Conservation (phyloP, 1,140 invertebrate species). For the Ceratina japonica region DNA sequence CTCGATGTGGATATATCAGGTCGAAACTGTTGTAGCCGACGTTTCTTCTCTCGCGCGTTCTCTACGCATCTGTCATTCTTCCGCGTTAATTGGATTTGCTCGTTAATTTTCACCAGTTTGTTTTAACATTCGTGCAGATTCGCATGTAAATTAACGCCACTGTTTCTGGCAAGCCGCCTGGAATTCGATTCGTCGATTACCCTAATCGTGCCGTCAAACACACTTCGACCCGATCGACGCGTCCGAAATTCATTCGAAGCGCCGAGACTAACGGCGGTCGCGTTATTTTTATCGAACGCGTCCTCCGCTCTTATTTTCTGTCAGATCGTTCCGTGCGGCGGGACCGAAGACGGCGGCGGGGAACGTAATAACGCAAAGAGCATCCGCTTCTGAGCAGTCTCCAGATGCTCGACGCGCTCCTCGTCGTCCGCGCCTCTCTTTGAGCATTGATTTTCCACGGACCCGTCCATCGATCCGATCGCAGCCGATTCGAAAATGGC, state of each 20-base stretch:
- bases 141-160: background rate
- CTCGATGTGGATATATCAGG: conserved; percentile 19
- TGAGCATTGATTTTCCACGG: conserved; percentile 49
- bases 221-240: background rate
- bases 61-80: background rate
- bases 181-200: conserved; percentile 1
- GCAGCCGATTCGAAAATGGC: conserved; percentile 15
- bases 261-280: background rate
- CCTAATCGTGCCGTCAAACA: background rate
- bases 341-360: background rate
- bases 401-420: conserved; percentile 35
- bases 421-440: conserved; percentile 2
- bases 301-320: conserved; percentile 34
- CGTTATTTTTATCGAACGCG: conserved; percentile 45
- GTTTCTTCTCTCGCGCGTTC: background rate
- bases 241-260: conserved; percentile 2
- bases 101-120: conserved; percentile 18
- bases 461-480: conserved; percentile 29
- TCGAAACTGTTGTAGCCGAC: conserved; percentile 6
- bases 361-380: conserved; percentile 60
- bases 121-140: background rate
- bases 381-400: conserved; percentile 42
- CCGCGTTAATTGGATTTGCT: conserved; percentile 8
- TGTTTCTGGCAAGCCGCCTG: background rate
- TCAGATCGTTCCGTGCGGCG: conserved; percentile 23